Evolutionary conservation across 2,797 vertebrate genomes (phyloP), one percentile per base, ranked within the genome.

Genomic region (Valencia hispanica): DNA sequence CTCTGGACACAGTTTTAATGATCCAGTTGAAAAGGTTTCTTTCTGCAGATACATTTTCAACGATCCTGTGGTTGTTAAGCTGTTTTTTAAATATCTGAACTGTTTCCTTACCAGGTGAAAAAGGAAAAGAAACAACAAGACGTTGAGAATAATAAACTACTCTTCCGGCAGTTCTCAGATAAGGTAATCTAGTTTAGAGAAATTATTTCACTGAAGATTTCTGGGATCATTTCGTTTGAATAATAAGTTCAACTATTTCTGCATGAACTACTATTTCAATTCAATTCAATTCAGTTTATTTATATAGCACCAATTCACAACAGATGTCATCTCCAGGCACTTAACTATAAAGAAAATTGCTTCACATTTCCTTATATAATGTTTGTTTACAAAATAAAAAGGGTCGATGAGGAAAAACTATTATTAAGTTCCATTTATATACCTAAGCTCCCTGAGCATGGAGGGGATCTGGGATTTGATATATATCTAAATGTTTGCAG

Each of bases 151-250:
- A 83, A 74, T n/a, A 86, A 55, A 57, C 34, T 0, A 0, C 0
- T 94, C 47, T 92, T 93, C 80, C 80, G 73, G 2, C 87, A 93
- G 6, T 73, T 85, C 79, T 92, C 91, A 3, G 91, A 94, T 84
- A 81, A 89, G 91, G 94, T 94, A 84, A 61, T 27, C 27, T 43
- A 8, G 14, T 51, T 51, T 7, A 41, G n/a, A 30, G 11, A 27
- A 30, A 17, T 15, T n/a, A n/a, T n/a, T n/a, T n/a, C n/a, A n/a
- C n/a, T n/a, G n/a, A n/a, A n/a, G n/a, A n/a, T n/a, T 22, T 50
- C 4, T 50, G 20, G 30, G 1, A 10, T 57, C n/a, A 57, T 61
- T 34, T 32, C 27, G 4, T n/a, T n/a, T 9, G 6, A 50, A 50
- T 22, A 50, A 1, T 4, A 22, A 50, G 18, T 1, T 50, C 20